Percentiles rank a stretch among this genome's conserved stretches.
Evolutionary conservation across 1,140 invertebrate genomes (phyloP).

Genomic region (Colletes gigas): DNA sequence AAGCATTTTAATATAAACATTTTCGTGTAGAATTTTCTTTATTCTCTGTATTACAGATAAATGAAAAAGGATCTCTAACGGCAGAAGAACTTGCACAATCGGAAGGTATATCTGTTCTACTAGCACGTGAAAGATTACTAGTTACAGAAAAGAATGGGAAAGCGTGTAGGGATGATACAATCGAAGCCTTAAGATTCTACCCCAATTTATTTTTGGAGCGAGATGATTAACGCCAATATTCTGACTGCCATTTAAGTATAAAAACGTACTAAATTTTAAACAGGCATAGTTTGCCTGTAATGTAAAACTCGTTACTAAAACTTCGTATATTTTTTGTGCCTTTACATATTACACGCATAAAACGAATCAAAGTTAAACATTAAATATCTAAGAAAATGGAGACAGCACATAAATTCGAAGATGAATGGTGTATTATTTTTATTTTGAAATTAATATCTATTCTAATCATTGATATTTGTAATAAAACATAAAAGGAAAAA

Average conservation of each 20-base stretch:
- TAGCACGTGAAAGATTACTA: conserved; percentile 93
- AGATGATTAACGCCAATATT: conserved; percentile 64
- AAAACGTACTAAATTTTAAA: background rate
- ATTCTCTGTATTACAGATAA: conserved; percentile 83
- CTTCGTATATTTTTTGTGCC: conserved; percentile 32
- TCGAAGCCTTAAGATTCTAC: conserved; percentile 96
- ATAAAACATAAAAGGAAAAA: background rate
- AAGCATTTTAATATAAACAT: conserved; percentile 65
- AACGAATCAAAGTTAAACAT: conserved; percentile 6
- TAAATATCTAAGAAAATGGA: conserved; percentile 14
- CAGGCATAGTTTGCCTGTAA: background rate
- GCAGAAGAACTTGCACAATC: conserved; percentile 92
- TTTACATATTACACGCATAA: conserved; percentile 10
- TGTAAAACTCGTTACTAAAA: conserved; percentile 23
- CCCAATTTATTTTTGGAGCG: conserved; percentile 89
- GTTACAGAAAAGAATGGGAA: conserved; percentile 91
- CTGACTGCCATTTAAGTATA: conserved; percentile 6
- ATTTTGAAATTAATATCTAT: background rate
- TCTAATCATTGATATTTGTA: background rate
- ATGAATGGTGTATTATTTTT: background rate
- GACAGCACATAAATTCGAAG: conserved; percentile 14
- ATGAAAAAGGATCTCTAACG: conserved; percentile 87
- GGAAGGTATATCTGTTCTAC: conserved; percentile 91
- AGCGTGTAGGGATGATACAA: conserved; percentile 95
- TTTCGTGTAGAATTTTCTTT: conserved; percentile 17